Evolutionary conservation across 2,888 invertebrate species (phyloP).

Genomic region (Nomada goodeniana): DNA sequence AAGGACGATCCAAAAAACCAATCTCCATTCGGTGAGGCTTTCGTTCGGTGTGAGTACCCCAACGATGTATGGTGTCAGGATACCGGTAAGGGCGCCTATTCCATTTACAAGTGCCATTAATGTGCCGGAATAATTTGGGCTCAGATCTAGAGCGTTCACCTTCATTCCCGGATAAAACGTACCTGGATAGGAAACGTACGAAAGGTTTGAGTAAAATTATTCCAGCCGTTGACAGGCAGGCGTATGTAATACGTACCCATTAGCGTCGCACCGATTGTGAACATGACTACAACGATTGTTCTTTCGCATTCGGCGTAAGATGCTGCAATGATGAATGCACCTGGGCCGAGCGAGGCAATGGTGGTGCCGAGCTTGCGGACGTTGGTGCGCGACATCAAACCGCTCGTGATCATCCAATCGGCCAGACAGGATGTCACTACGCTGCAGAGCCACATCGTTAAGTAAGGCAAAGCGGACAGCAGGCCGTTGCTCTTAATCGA

Average conservation of each 20-base stretch:
- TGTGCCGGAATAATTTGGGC: conserved; percentile 85
- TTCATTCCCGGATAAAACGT: conserved; percentile 85
- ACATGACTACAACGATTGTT: conserved; percentile 81
- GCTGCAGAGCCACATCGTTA: conserved; percentile 84
- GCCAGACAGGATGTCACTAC: conserved; percentile 82
- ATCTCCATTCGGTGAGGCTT: conserved; percentile 88
- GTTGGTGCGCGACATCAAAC: conserved; percentile 81
- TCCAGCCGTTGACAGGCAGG: neutral
- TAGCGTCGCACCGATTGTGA: conserved; percentile 84
- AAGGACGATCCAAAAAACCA: conserved; percentile 93
- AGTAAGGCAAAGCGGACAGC: conserved; percentile 84
- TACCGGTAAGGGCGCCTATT: conserved; percentile 90
- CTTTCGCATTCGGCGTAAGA: conserved; percentile 85
- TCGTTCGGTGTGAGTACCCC: conserved; percentile 86
- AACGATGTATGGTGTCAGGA: conserved; percentile 89
- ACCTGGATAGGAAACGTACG: conserved; percentile 37
- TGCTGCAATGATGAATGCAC: conserved; percentile 84
- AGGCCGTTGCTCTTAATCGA: conserved; percentile 82
- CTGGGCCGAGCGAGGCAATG: conserved; percentile 85
- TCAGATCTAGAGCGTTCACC: conserved; percentile 84
- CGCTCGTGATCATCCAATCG: conserved; percentile 82
- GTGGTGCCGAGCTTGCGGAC: conserved; percentile 85
- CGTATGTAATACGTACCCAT: conserved; percentile 80
- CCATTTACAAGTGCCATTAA: conserved; percentile 86
- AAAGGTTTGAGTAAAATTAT: neutral